Percentiles rank a stretch among this genome's conserved stretches.
phyloP scores from a whole-genome alignment of 2,113 vertebrate species.

The Prionailurus viverrinus region DNA sequence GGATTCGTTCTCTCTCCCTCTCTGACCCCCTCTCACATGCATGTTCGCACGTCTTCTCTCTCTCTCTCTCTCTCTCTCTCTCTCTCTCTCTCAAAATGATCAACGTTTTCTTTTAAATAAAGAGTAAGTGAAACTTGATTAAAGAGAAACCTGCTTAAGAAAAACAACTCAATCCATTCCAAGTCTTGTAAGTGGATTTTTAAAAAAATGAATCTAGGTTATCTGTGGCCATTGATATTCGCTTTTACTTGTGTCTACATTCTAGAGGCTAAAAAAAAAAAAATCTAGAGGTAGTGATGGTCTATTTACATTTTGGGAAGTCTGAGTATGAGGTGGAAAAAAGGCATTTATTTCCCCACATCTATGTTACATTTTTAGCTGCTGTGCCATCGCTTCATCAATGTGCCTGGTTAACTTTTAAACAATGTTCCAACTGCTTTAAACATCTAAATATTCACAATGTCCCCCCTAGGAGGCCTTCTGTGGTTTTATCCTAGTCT shows the following conservation, averaged over 20 bases:
- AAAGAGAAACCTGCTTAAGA: background rate
- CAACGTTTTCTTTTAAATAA: background rate
- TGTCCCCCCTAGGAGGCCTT: background rate
- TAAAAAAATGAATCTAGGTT: constrained; percentile 15
- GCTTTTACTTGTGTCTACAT: constrained; percentile 64
- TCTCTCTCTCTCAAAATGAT: too few species aligned
- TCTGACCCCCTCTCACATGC: too few species aligned
- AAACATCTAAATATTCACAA: constrained; percentile 9
- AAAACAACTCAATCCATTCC: background rate
- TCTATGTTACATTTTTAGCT: constrained; percentile 25
- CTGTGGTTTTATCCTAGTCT: background rate
- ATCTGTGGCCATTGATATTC: constrained; percentile 69
- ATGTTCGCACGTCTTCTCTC: too few species aligned
- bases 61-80: too few species aligned
- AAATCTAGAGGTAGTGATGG: constrained; percentile 19
- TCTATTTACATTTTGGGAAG: background rate
- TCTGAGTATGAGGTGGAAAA: background rate
- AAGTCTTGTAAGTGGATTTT: constrained; percentile 52
- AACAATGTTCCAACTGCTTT: constrained; percentile 33
- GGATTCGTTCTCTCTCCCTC: too few species aligned
- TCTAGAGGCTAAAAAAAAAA: constrained; percentile 65
- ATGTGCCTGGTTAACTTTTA: background rate
- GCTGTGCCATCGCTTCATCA: constrained; percentile 12
- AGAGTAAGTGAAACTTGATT: constrained; percentile 7
- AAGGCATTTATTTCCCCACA: constrained; percentile 7